These are phyloP conservation scores for Zonotrichia leucophrys DNA, from an alignment of 2,113 vertebrate genomes.

Conservation along the genomic window DNA sequence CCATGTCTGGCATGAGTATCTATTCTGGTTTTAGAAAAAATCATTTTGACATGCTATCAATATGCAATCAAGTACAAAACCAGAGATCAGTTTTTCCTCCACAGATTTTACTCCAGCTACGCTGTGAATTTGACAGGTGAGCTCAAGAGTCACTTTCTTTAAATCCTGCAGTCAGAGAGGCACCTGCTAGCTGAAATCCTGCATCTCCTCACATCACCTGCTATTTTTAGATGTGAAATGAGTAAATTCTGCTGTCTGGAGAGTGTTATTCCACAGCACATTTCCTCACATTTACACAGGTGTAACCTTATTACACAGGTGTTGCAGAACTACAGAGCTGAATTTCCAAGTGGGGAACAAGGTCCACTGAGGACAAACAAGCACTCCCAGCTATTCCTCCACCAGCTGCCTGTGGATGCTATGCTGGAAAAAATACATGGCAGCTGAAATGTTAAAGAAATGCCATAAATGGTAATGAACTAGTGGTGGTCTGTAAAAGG, in stretches of 20 bases:
- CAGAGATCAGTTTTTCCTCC: not conserved
- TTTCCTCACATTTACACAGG: conserved; percentile 41
- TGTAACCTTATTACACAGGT: conserved; percentile 47
- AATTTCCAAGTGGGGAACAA: not conserved
- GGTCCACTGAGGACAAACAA: not conserved
- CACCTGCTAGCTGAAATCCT: conserved; percentile 8
- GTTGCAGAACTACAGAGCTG: not conserved
- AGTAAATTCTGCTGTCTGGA: conserved; percentile 21
- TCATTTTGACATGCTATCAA: not conserved
- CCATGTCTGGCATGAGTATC: not conserved
- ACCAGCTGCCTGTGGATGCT: not conserved
- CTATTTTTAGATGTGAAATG: conserved; percentile 34
- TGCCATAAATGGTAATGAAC: not conserved
- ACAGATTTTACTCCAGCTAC: not conserved
- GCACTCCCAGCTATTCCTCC: not conserved
- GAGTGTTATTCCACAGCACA: not conserved
- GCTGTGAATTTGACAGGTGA: not conserved
- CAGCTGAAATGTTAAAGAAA: not conserved
- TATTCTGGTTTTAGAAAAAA: not conserved
- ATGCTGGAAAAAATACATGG: not conserved
- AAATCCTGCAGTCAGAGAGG: not conserved
- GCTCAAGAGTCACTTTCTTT: not conserved
- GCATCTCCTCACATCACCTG: not conserved
- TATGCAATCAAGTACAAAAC: not conserved
- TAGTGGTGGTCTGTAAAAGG: not conserved